Base-by-base conservation (phyloP, 2,113 vertebrate species). In the Pristiophorus japonicus region DNA sequence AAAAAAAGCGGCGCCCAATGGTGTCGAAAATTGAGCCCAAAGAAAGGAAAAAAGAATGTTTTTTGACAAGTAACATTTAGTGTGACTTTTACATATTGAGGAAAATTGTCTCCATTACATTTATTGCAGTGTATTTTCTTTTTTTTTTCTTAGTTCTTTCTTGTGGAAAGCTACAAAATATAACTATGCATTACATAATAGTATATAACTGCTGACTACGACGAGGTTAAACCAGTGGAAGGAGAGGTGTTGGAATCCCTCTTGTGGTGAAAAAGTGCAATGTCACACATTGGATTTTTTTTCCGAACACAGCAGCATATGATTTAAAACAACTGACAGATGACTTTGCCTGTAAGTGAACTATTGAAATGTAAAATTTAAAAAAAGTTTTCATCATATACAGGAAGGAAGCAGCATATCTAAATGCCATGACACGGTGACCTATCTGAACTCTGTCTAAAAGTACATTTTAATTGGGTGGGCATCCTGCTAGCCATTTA, bases 261-360 rank as follows among this genome's bases (percentile, higher is more conserved):
- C 91, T 94, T 45, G 91, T 94, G 91, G 91, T 94, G 91, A 94
- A 45, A 94, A 22, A 8, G 3, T 66, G 91, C 8, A 66, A 45
- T 42, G 62, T 66, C 34, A 3, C n/a, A 42, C n/a, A 27, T 1
- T 27, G 59, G 14, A 51, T 62, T 27, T 66, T 38, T 45, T 66
- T 7, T 8, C 20, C 10, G n/a, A 6, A 45, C 20, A 45, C 38
- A 38, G 12, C 90, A 63, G n/a, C 90, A 8, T 10, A 10, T 66
- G n/a, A 18, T 66, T n/a, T n/a, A 67, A 42, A 62, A n/a, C 51
- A 24, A 90, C 12, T 34, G 51, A 16, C 51, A n/a, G 4, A 20
- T 45, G 27, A 62, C 34, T 91, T 62, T 91, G 88, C 88, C 59
- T 63, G 11, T 24, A 59, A 91, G 55, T 91, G 18, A 93, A 66